These are phyloP conservation scores for Tachycineta bicolor DNA, from an alignment of 2,113 vertebrate species.

Conservation along the genomic window DNA sequence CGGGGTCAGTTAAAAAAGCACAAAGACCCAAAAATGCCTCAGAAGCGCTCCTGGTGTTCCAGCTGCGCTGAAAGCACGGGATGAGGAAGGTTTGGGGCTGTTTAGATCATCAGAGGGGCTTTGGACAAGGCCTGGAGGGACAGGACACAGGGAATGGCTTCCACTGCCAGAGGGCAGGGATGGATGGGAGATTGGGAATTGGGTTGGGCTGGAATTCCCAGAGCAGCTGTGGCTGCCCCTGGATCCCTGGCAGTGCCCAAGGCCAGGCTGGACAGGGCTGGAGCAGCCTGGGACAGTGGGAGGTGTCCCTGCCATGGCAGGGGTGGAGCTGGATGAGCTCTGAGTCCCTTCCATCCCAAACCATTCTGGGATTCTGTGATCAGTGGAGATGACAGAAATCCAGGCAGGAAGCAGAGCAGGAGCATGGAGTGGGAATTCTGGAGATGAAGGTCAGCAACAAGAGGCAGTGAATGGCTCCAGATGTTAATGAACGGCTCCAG, in stretches of 20 bases:
- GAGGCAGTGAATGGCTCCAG: neutral
- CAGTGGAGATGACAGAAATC: neutral
- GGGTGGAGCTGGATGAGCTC: fast-evolving
- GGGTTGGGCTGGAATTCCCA: neutral
- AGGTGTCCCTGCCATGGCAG: neutral
- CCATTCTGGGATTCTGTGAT: neutral
- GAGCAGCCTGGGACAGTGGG: neutral
- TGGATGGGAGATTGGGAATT: neutral
- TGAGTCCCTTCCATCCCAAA: neutral
- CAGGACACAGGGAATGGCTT: neutral
- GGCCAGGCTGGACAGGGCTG: fast-evolving
- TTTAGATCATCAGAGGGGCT: neutral
- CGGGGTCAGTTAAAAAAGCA: neutral
- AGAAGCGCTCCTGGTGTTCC: neutral
- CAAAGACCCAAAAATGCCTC: neutral
- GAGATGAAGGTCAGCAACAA: neutral
- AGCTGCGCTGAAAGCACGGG: neutral
- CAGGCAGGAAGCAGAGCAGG: neutral
- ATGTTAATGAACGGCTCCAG: neutral
- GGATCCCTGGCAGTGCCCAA: neutral
- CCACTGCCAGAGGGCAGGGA: neutral
- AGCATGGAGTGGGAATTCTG: neutral
- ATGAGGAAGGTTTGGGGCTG: neutral
- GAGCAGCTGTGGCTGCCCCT: neutral
- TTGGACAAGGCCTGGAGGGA: neutral